phyloP scores from a whole-genome alignment of 2,113 vertebrate genomes.

The Cyanoramphus novaezelandiae region DNA sequence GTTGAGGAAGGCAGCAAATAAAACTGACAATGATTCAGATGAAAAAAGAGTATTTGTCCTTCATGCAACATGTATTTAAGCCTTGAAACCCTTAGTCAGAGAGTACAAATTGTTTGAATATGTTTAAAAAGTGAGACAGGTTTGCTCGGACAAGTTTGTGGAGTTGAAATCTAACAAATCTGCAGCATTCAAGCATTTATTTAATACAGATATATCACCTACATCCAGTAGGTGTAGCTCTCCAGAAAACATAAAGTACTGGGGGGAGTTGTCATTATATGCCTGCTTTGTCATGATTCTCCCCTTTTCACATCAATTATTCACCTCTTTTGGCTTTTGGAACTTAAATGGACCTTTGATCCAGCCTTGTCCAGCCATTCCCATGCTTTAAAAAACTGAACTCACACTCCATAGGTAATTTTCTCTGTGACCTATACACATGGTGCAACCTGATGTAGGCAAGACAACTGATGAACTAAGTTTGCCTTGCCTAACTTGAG shows the following conservation, averaged over 20 bases:
- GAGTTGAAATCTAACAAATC: neutral
- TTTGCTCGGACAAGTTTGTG: neutral
- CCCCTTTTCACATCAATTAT: neutral
- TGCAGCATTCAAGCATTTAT: neutral
- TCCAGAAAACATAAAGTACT: neutral
- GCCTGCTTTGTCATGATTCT: neutral
- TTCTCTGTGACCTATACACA: neutral
- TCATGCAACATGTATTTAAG: neutral
- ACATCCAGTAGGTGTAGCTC: neutral
- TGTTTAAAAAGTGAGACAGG: neutral
- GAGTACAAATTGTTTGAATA: neutral
- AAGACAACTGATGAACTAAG: neutral
- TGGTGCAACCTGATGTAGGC: neutral
- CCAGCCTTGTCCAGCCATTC: neutral
- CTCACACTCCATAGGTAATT: neutral
- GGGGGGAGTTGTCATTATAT: neutral
- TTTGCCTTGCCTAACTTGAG: neutral
- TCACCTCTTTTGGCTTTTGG: neutral
- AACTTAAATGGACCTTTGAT: neutral
- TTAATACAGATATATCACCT: neutral
- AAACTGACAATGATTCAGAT: neutral
- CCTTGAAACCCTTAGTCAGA: neutral
- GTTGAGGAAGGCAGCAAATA: neutral
- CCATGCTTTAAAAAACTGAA: neutral
- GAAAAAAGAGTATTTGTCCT: neutral